A percentile compares a stretch with the other conserved stretches of the same genome.
These are phyloP conservation scores for Asbolus verrucosus DNA, from an alignment of 1,140 invertebrate species.

Conservation along the genomic window DNA sequence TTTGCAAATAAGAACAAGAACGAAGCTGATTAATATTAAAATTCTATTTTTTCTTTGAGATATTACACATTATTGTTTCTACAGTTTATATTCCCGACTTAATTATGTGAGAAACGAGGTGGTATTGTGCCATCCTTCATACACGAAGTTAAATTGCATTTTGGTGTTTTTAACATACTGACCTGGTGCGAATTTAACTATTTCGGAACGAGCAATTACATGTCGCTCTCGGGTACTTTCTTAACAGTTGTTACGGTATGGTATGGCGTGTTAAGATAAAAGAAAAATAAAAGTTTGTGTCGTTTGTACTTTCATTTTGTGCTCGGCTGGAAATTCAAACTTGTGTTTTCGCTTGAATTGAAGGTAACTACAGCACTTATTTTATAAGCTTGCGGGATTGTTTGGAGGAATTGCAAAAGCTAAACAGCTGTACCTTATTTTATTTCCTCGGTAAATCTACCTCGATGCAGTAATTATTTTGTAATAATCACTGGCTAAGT, in stretches of 20 bases:
- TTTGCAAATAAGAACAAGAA: too few species aligned
- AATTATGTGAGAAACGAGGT: conserved; percentile 11
- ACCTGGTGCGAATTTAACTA: conserved; percentile 20
- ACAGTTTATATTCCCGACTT: neutral
- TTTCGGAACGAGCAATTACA: conserved; percentile 16
- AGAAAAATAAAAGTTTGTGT: neutral
- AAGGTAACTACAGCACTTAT: too few species aligned
- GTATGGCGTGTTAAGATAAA: neutral
- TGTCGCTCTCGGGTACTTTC: conserved; percentile 12
- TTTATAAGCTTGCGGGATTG: too few species aligned
- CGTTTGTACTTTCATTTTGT: neutral
- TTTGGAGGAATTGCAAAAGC: too few species aligned
- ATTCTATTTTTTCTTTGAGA: neutral
- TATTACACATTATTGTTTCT: conserved; percentile 15
- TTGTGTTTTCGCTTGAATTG: too few species aligned
- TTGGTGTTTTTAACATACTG: conserved; percentile 28
- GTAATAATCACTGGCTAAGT: conserved; percentile 1
- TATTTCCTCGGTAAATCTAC: neutral
- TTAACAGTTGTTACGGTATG: neutral
- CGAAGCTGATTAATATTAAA: neutral
- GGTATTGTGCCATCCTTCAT: conserved; percentile 18
- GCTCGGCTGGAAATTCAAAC: too few species aligned
- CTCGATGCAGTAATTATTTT: neutral
- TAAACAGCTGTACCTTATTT: too few species aligned
- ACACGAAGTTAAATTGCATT: conserved; percentile 11